phyloP scores from a whole-genome alignment of 2,888 invertebrate species.

The Tortrix viridana region DNA sequence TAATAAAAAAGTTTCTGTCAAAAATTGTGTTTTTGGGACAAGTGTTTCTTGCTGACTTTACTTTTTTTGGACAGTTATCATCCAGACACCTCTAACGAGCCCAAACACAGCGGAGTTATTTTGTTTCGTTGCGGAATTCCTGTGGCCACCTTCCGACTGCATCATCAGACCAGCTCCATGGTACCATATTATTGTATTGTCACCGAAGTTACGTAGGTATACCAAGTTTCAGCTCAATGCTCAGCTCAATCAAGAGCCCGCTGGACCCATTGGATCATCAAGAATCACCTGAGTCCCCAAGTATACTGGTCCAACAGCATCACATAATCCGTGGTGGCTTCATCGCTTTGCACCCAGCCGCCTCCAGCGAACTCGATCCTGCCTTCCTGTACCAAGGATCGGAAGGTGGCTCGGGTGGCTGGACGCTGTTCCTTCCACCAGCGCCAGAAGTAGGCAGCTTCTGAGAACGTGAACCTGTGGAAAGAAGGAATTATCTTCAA shows the following conservation, averaged over 20 bases:
- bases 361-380: conserved; percentile 85
- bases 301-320: conserved; percentile 89
- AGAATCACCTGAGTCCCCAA: conserved; percentile 88
- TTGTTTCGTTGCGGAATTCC: no score
- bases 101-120: no score
- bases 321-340: conserved; percentile 87
- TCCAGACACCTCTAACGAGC: no score
- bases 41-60: conserved; percentile 31
- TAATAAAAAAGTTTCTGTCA: conserved; percentile 34
- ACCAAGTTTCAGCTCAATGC: no score
- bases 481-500: background rate
- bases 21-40: no score
- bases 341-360: conserved; percentile 84
- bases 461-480: conserved; percentile 90
- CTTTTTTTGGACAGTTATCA: no score
- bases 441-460: conserved; percentile 91
- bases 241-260: no score
- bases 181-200: no score
- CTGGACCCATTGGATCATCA: no score
- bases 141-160: no score
- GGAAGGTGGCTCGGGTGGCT: conserved; percentile 78
- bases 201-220: no score
- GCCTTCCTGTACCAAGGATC: conserved; percentile 84
- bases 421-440: conserved; percentile 90
- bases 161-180: no score